A percentile compares a stretch with the other conserved stretches of the same genome.
These are phyloP conservation scores for Kryphioiulus occultus DNA, from an alignment of 2,888 invertebrate species.

Conservation along the genomic window DNA sequence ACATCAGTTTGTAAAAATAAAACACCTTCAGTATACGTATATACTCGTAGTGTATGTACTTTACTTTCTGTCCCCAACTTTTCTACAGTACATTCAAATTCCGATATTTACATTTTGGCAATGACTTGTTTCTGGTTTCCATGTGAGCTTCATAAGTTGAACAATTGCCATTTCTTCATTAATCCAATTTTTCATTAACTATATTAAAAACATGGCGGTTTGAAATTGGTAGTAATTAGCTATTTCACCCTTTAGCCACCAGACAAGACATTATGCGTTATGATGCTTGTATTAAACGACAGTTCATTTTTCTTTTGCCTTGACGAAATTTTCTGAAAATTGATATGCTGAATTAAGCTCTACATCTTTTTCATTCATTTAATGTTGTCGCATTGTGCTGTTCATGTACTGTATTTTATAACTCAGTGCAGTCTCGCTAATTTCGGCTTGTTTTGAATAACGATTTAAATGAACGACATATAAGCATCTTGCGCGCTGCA, in stretches of 20 bases:
- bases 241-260: too few species aligned
- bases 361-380: neutral
- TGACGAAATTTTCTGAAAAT: too few species aligned
- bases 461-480: neutral
- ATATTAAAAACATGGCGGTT: too few species aligned
- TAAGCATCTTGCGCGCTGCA: slow-evolving; percentile 40
- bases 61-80: neutral
- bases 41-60: slow-evolving; percentile 13
- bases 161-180: too few species aligned
- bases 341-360: too few species aligned
- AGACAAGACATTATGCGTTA: too few species aligned
- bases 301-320: too few species aligned
- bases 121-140: neutral
- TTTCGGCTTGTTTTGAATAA: slow-evolving; percentile 6
- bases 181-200: too few species aligned
- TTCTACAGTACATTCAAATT: slow-evolving; percentile 4
- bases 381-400: neutral
- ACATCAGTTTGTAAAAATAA: neutral
- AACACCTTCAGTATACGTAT: slow-evolving; percentile 40
- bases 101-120: neutral
- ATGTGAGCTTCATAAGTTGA: neutral
- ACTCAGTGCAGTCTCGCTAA: neutral
- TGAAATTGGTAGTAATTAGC: too few species aligned
- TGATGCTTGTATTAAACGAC: too few species aligned
- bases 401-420: neutral